A percentile compares a stretch with the other conserved stretches of the same genome.
These are phyloP conservation scores for Bombus difficillimus DNA, from an alignment of 1,140 invertebrate species.

Conservation along the genomic window DNA sequence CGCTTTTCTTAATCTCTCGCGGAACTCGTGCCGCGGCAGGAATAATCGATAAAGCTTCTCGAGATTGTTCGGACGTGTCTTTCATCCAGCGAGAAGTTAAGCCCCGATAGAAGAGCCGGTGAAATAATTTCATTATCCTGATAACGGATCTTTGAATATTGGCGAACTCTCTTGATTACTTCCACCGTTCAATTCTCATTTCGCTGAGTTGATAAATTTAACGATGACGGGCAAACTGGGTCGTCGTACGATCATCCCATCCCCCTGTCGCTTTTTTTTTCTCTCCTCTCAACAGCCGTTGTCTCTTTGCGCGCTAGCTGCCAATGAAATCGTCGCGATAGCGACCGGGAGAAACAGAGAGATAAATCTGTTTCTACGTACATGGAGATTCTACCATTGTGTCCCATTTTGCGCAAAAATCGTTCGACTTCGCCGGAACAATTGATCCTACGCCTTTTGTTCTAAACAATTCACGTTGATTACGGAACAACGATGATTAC, in stretches of 20 bases:
- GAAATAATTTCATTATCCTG: slow-evolving; percentile 54
- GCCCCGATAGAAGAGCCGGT: slow-evolving; percentile 28
- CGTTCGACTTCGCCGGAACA: not conserved
- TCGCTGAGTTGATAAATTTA: slow-evolving; percentile 55
- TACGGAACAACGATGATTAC: not conserved
- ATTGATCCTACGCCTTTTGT: not conserved
- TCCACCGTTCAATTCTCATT: slow-evolving; percentile 51
- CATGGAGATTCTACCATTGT: slow-evolving; percentile 12
- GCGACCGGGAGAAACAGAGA: not conserved
- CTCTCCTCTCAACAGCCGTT: not conserved
- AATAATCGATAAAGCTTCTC: slow-evolving; percentile 41
- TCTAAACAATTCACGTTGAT: not conserved
- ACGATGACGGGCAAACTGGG: slow-evolving; percentile 44
- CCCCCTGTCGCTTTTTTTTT: too few species aligned
- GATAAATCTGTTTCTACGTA: not conserved
- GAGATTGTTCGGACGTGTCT: slow-evolving; percentile 50
- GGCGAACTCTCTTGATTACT: slow-evolving; percentile 53
- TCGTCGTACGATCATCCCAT: slow-evolving; percentile 30
- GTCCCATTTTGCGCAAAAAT: not conserved
- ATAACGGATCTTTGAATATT: slow-evolving; percentile 56
- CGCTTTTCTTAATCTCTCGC: slow-evolving; percentile 1
- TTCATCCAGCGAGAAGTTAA: slow-evolving; percentile 38
- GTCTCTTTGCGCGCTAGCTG: too few species aligned
- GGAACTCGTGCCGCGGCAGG: slow-evolving; percentile 7
- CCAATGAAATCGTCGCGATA: not conserved